Evolutionary conservation across 2,113 vertebrate genomes (phyloP).

Genomic region (human): GRCh38 chrX:134755001-134755500

Average conservation of each 20-base stretch:
- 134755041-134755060: slow-evolving; percentile 22
- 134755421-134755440: neutral
- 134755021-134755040: slow-evolving; percentile 28
- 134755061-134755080: neutral
- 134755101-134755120: slow-evolving; percentile 48
- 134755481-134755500: neutral
- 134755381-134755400: neutral
- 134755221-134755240: neutral
- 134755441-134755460: neutral
- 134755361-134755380: neutral
- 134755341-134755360: neutral
- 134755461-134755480: neutral
- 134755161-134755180: neutral
- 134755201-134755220: neutral
- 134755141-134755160: slow-evolving; percentile 12
- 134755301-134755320: neutral
- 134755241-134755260: neutral
- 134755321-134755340: neutral
- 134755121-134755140: slow-evolving; percentile 32
- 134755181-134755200: slow-evolving; percentile 7
- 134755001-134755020: slow-evolving; percentile 27
- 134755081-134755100: slow-evolving; percentile 4
- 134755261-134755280: neutral
- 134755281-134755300: neutral
- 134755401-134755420: neutral